A percentile compares a stretch with the other conserved stretches of the same genome.
Conservation (phyloP, 2,888 invertebrate species). For the Lithophane leautieri region DNA sequence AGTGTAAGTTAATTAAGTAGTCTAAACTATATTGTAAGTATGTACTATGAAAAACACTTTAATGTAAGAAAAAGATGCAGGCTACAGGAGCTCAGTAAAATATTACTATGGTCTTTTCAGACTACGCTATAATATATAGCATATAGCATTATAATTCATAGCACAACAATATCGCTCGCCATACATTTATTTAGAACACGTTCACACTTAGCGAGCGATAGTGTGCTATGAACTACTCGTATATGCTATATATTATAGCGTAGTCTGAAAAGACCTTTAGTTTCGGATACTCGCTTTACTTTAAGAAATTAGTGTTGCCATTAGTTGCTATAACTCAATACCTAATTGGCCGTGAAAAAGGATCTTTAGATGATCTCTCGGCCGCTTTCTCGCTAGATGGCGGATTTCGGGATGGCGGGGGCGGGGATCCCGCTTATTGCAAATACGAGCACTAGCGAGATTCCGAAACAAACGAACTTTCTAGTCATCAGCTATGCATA, state of each 20-base stretch:
- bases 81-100: slow-evolving; percentile 41
- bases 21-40: slow-evolving; percentile 13
- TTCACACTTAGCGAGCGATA: no score
- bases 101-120: slow-evolving; percentile 36
- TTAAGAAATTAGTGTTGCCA: slow-evolving; percentile 42
- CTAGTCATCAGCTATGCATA: slow-evolving; percentile 61
- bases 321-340: slow-evolving; percentile 12
- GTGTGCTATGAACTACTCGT: no score
- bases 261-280: no score
- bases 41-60: background rate
- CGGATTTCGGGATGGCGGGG: no score
- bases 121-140: no score
- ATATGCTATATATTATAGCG: no score
- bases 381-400: no score
- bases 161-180: no score
- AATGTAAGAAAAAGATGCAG: slow-evolving; percentile 42
- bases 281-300: slow-evolving; percentile 56
- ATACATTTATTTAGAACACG: no score
- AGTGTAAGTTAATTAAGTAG: slow-evolving; percentile 30
- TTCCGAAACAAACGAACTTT: slow-evolving; percentile 58
- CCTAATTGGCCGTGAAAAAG: background rate
- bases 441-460: slow-evolving; percentile 29
- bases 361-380: no score
- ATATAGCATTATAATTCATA: no score
- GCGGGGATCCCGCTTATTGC: background rate